phyloP scores from a whole-genome alignment of 2,797 vertebrate genomes.

The Poeciliopsis presidionis region DNA sequence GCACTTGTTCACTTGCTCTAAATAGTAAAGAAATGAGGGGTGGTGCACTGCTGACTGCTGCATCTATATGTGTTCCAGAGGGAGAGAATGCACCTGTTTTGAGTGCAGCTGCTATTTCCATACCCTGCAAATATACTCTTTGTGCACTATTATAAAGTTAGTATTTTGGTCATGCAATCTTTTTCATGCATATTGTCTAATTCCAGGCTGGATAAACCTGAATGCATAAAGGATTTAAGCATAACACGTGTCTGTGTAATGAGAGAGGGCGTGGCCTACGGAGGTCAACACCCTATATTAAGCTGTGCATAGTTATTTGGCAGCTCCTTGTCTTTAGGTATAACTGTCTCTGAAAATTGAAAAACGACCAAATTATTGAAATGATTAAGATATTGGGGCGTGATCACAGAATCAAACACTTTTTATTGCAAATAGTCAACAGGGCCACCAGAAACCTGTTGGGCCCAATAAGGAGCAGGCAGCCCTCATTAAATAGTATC shows the following conservation, averaged over 20 bases:
- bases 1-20: constrained; percentile 40
- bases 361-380: neutral
- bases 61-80: constrained; percentile 9
- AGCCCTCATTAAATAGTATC: too few relatives aligned
- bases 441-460: neutral
- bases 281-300: neutral
- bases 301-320: neutral
- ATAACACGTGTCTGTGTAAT: neutral
- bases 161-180: neutral
- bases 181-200: neutral
- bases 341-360: neutral
- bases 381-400: neutral
- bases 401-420: neutral
- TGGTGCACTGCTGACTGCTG: constrained; percentile 6
- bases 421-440: neutral
- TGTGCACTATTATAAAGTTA: neutral
- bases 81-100: constrained; percentile 22
- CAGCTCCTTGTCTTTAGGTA: neutral
- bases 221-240: neutral
- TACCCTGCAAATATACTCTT: neutral
- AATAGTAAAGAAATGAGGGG: constrained; percentile 20
- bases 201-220: neutral
- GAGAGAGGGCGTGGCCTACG: neutral
- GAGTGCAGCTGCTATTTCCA: constrained; percentile 53
- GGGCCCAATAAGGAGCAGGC: neutral